These are phyloP conservation scores for Craterocephalus amniculus DNA, from an alignment of 2,797 vertebrate genomes.

Conservation along the genomic window DNA sequence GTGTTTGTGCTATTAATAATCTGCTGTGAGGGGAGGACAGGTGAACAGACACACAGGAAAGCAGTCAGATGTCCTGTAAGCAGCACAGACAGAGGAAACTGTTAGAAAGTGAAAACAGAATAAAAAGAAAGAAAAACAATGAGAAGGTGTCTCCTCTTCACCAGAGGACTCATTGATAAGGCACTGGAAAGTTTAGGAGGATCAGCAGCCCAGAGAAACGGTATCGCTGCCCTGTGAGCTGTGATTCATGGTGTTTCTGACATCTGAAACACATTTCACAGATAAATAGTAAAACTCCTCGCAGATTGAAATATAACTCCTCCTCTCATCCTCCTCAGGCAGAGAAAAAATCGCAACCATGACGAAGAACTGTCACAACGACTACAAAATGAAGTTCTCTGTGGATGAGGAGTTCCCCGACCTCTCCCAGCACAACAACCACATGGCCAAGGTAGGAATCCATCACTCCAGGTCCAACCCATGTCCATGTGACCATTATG, in stretches of 20 bases:
- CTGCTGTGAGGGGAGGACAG: slow-evolving; percentile 17
- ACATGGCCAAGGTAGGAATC: slow-evolving; percentile 89
- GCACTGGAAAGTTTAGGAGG: slow-evolving; percentile 44
- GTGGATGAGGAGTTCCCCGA: slow-evolving; percentile 90
- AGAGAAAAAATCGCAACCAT: slow-evolving; percentile 83
- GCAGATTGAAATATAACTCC: not conserved
- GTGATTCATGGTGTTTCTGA: not conserved
- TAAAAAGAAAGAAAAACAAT: not conserved
- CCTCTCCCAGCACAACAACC: slow-evolving; percentile 91
- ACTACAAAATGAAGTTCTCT: slow-evolving; percentile 89
- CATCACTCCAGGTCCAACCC: no score
- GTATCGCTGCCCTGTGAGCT: not conserved
- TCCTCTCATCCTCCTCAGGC: slow-evolving; percentile 56
- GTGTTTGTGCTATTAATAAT: slow-evolving; percentile 59
- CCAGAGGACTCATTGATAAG: slow-evolving; percentile 56
- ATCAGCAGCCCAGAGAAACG: slow-evolving; percentile 33
- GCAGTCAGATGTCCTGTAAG: slow-evolving; percentile 3
- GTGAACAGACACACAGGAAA: slow-evolving; percentile 14
- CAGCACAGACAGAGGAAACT: slow-evolving; percentile 15
- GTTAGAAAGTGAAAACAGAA: not conserved
- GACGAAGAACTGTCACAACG: slow-evolving; percentile 92
- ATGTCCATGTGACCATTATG: no score
- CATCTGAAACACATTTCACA: no score
- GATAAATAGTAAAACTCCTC: no score
- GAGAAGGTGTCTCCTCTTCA: slow-evolving; percentile 60